Evolutionary conservation across 2,113 vertebrate genomes (phyloP).

Genomic region (Pelecanoides urinatrix): DNA sequence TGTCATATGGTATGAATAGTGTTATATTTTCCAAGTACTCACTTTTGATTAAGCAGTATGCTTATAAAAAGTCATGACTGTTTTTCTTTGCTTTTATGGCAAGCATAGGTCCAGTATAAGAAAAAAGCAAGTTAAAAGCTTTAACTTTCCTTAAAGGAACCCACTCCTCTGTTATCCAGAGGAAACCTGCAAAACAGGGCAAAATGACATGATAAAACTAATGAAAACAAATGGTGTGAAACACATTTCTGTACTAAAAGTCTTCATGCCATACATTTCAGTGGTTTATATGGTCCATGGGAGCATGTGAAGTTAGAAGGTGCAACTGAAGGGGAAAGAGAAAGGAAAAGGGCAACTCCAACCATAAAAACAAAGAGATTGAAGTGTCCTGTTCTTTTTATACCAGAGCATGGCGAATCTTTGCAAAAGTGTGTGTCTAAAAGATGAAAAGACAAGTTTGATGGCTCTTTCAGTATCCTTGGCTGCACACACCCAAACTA

Average conservation of each 20-base stretch:
- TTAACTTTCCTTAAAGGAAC: not conserved
- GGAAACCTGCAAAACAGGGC: not conserved
- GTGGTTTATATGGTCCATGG: not conserved
- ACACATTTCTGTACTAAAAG: constrained; percentile 10
- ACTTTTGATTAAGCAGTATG: not conserved
- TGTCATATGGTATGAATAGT: not conserved
- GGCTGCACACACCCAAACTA: not conserved
- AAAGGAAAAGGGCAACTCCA: not conserved
- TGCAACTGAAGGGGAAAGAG: not conserved
- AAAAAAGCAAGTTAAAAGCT: not conserved
- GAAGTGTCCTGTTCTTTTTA: not conserved
- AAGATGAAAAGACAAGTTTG: not conserved
- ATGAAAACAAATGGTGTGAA: constrained; percentile 23
- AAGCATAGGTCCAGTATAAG: not conserved
- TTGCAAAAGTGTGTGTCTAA: not conserved
- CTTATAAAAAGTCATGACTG: not conserved
- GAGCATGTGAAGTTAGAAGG: not conserved
- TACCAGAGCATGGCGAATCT: not conserved
- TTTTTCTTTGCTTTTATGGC: not conserved
- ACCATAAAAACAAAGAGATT: not conserved
- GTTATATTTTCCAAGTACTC: not conserved
- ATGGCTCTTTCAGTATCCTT: not conserved
- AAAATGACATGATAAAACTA: not conserved
- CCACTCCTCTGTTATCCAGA: not conserved
- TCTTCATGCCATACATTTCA: not conserved